A percentile compares a stretch with the other conserved stretches of the same genome.
Conservation (phyloP, 2,113 vertebrate species). For the Progne subis region DNA sequence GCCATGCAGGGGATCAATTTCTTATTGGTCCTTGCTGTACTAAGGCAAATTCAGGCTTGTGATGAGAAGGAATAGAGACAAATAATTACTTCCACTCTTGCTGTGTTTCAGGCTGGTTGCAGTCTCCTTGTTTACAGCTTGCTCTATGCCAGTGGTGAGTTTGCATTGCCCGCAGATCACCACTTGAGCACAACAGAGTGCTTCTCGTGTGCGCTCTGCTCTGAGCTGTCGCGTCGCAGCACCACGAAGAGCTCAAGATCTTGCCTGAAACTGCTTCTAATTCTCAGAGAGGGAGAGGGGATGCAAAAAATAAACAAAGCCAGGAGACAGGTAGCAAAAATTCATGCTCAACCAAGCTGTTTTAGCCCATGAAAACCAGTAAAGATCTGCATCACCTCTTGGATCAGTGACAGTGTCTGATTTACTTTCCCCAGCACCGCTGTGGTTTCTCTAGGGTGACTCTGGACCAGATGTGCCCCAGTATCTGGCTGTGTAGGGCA, state of each 20-base stretch:
- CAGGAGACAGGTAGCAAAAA: neutral
- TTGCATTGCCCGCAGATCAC: conserved; percentile 26
- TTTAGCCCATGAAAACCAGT: neutral
- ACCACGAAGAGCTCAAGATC: neutral
- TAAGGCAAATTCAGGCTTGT: neutral
- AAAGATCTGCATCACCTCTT: neutral
- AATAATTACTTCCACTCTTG: neutral
- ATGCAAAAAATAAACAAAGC: neutral
- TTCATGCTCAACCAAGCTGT: neutral
- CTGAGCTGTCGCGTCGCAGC: neutral
- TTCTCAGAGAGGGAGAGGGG: neutral
- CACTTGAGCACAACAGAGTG: conserved; percentile 45
- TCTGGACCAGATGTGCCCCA: accelerated
- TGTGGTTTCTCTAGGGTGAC: neutral
- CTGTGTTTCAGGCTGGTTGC: neutral
- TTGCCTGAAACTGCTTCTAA: neutral
- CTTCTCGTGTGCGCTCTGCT: neutral
- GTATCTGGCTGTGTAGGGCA: neutral
- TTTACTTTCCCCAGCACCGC: neutral
- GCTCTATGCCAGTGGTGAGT: neutral
- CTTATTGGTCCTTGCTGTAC: neutral
- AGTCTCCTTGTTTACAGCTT: neutral
- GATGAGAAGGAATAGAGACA: neutral
- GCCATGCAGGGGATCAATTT: neutral
- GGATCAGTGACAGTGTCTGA: neutral